Percentiles rank a stretch among this genome's conserved stretches.
Evolutionary conservation across 2,113 vertebrate species (phyloP).

Genomic region (Marmota flaviventris): DNA sequence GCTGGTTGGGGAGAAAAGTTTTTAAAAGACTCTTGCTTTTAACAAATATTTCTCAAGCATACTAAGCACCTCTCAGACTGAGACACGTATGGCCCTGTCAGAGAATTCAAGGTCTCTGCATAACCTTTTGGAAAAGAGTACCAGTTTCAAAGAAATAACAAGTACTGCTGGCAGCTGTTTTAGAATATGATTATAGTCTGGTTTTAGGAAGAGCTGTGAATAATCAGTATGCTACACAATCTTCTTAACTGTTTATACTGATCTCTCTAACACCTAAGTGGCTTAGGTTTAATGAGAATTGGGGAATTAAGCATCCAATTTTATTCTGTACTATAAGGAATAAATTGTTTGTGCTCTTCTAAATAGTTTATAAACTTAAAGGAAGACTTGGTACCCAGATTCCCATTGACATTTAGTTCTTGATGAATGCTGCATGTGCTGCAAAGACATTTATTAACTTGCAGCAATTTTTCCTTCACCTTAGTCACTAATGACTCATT

Average conservation of each 20-base stretch:
- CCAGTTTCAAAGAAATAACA: conserved; percentile 43
- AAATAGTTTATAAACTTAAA: conserved; percentile 57
- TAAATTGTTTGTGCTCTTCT: conserved; percentile 48
- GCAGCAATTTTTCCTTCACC: conserved; percentile 57
- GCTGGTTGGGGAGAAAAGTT: not conserved
- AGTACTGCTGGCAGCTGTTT: not conserved
- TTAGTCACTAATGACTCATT: conserved; percentile 71
- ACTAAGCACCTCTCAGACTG: not conserved
- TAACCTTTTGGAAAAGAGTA: conserved; percentile 40
- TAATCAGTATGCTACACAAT: conserved; percentile 12
- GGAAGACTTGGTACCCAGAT: conserved; percentile 26
- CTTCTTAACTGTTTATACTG: conserved; percentile 1
- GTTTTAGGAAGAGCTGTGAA: not conserved
- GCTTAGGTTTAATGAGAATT: conserved; percentile 41
- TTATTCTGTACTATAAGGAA: not conserved
- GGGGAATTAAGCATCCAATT: not conserved
- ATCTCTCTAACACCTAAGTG: not conserved
- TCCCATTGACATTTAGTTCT: conserved; percentile 62
- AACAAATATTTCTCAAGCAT: conserved; percentile 47
- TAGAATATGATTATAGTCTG: not conserved
- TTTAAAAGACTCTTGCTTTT: not conserved
- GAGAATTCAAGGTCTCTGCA: conserved; percentile 15
- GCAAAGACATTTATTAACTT: conserved; percentile 63
- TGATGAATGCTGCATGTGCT: not conserved
- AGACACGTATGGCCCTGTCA: not conserved